A percentile compares a stretch with the other conserved stretches of the same genome.
Conservation (phyloP, 2,113 vertebrate genomes). For the Pandion haliaetus region DNA sequence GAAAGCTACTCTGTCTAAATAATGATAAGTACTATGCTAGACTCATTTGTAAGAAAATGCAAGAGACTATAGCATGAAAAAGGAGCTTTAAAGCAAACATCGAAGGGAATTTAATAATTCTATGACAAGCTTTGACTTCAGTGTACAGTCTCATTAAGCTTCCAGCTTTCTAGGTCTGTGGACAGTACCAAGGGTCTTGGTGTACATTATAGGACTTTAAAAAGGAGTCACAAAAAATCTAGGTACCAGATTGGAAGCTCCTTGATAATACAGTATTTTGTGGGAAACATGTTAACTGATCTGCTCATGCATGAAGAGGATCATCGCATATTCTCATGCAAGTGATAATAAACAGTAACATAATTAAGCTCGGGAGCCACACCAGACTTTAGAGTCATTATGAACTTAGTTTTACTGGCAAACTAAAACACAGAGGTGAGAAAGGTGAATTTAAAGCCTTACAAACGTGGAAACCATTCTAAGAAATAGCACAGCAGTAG, state of each 20-base stretch:
- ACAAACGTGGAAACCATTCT: not conserved
- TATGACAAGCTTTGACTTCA: not conserved
- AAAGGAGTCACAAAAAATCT: not conserved
- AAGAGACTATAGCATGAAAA: not conserved
- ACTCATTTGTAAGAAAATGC: not conserved
- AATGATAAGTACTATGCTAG: not conserved
- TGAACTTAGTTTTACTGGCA: not conserved
- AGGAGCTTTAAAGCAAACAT: not conserved
- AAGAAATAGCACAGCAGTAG: not conserved
- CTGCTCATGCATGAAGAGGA: not conserved
- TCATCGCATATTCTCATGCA: not conserved
- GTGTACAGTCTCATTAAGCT: not conserved
- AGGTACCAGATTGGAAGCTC: not conserved
- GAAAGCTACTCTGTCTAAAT: not conserved
- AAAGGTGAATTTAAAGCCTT: not conserved
- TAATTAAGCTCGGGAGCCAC: not conserved
- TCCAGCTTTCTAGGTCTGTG: not conserved
- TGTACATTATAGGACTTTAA: not conserved
- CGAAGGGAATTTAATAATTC: not conserved
- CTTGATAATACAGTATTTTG: not conserved
- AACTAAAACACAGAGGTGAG: not conserved
- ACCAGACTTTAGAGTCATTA: not conserved
- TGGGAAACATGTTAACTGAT: not conserved
- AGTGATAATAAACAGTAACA: not conserved
- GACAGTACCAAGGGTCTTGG: not conserved